phyloP scores from a whole-genome alignment of 2,113 vertebrate species.

The Eptesicus fuscus region DNA sequence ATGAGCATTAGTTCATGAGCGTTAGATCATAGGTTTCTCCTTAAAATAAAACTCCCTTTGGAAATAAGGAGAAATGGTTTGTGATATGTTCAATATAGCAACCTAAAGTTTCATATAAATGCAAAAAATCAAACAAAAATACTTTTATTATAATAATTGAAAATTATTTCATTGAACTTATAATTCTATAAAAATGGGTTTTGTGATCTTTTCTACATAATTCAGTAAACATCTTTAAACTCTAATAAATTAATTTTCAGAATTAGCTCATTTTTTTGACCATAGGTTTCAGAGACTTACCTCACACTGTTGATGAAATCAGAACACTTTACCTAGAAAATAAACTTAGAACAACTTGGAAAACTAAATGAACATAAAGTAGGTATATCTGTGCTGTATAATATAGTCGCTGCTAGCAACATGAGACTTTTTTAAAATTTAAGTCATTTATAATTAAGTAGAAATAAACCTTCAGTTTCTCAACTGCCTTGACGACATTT shows the following conservation, averaged over 20 bases:
- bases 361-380: slow-evolving; percentile 30
- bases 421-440: background rate
- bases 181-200: background rate
- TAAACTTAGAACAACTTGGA: slow-evolving; percentile 1
- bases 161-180: background rate
- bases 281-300: background rate
- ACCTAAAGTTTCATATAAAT: slow-evolving; percentile 17
- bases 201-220: background rate
- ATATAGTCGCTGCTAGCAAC: background rate
- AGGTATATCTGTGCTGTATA: background rate
- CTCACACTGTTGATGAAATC: background rate
- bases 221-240: slow-evolving; percentile 16
- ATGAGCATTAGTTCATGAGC: background rate
- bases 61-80: background rate
- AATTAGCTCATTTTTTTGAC: background rate
- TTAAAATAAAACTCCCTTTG: background rate
- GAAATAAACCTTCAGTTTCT: slow-evolving; percentile 6
- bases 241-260: background rate
- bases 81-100: background rate
- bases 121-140: slow-evolving; percentile 1
- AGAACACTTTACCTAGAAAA: slow-evolving; percentile 28
- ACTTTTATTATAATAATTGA: background rate
- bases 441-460: slow-evolving; percentile 29
- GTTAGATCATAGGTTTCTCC: background rate
- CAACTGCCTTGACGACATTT: background rate